Conservation (phyloP, 2,888 invertebrate genomes). For the Hydrotaea cyrtoneurina region DNA sequence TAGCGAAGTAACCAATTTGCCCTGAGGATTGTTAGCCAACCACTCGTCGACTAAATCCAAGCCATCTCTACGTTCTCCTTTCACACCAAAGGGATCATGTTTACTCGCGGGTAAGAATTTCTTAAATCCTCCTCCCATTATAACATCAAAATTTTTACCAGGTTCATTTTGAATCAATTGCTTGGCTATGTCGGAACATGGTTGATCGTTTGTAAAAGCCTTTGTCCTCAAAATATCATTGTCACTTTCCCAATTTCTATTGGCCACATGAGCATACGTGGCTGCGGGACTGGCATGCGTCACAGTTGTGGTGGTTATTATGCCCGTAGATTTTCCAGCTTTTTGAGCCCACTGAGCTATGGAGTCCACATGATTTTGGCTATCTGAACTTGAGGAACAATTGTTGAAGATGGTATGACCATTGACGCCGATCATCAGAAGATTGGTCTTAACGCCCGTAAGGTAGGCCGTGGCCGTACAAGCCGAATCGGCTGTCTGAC, state of each 20-base stretch:
- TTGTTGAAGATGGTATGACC: conserved; percentile 85
- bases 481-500: conserved; percentile 88
- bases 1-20: conserved; percentile 84
- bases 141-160: conserved; percentile 87
- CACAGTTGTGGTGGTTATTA: conserved; percentile 89
- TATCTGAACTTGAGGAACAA: conserved; percentile 83
- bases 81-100: conserved; percentile 78
- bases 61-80: conserved; percentile 84
- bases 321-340: conserved; percentile 83
- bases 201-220: conserved; percentile 36
- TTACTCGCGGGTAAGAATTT: conserved; percentile 84
- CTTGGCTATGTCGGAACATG: conserved; percentile 87
- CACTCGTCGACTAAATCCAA: conserved; percentile 86
- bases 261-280: conserved; percentile 84
- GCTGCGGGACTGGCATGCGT: conserved; percentile 91
- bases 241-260: conserved; percentile 88
- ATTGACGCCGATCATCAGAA: conserved; percentile 86
- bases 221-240: conserved; percentile 79
- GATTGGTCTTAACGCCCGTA: conserved; percentile 88
- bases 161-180: conserved; percentile 87
- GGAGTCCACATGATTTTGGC: conserved; percentile 84
- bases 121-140: conserved; percentile 88
- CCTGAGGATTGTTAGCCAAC: conserved; percentile 82
- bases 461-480: conserved; percentile 81
- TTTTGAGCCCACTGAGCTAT: conserved; percentile 86